Evolutionary conservation across 2,888 invertebrate genomes (phyloP).

Genomic region (Tachina lurida): DNA sequence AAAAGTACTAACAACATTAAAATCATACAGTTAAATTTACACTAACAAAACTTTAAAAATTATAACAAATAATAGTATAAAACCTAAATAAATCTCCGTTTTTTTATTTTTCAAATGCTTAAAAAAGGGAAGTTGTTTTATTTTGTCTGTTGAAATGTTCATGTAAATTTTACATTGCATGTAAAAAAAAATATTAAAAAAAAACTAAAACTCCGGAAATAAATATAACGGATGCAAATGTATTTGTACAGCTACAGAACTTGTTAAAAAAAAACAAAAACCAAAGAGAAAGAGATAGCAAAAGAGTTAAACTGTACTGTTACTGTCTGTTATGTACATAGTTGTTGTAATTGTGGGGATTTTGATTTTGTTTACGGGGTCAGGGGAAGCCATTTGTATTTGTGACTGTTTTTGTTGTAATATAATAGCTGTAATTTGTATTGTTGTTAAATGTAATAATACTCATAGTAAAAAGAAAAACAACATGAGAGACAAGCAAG

Average conservation of each 20-base stretch:
- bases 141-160: constrained; percentile 17
- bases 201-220: neutral
- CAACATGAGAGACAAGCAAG: constrained; percentile 16
- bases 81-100: neutral
- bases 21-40: constrained; percentile 12
- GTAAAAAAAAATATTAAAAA: neutral
- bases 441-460: constrained; percentile 44
- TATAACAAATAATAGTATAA: neutral
- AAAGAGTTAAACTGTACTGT: constrained; percentile 26
- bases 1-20: constrained; percentile 37
- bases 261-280: constrained; percentile 10
- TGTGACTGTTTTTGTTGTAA: constrained; percentile 53
- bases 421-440: constrained; percentile 38
- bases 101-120: constrained; percentile 11
- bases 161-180: constrained; percentile 11
- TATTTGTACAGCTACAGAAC: neutral
- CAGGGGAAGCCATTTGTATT: constrained; percentile 1
- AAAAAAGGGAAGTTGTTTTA: neutral
- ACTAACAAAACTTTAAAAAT: constrained; percentile 15
- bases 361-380: constrained; percentile 10
- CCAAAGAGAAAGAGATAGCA: neutral
- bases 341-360: constrained; percentile 29
- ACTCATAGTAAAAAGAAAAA: constrained; percentile 14
- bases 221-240: constrained; percentile 33
- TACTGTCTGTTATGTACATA: constrained; percentile 40